phyloP scores from a whole-genome alignment of 2,888 invertebrate species.

The Sinhomidia bicolor region DNA sequence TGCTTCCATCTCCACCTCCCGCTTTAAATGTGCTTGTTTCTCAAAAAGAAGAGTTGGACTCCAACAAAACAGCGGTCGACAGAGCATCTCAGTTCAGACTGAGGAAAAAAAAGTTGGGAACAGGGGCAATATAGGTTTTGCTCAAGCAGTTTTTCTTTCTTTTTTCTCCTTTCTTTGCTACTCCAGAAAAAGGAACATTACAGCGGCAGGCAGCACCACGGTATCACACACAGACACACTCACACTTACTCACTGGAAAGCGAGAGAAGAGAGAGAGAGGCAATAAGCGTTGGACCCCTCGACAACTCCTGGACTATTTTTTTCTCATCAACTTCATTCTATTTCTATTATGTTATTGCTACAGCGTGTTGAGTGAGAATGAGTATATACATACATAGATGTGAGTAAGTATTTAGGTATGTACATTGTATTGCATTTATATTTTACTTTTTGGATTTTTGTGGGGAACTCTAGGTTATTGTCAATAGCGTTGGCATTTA shows the following conservation, averaged over 20 bases:
- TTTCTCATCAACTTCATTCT: constrained; percentile 53
- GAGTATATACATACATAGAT: background rate
- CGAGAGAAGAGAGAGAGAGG: background rate
- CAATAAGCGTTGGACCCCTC: constrained; percentile 51
- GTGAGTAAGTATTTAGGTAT: no score
- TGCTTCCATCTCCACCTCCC: no score
- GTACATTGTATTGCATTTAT: background rate
- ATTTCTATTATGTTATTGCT: constrained; percentile 48
- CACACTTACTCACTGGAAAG: background rate
- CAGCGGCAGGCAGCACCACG: background rate
- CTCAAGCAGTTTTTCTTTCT: constrained; percentile 15
- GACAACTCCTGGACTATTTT: constrained; percentile 58
- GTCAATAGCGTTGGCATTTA: constrained; percentile 7
- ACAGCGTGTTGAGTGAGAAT: background rate
- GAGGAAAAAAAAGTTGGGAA: constrained; percentile 49
- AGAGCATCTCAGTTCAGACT: constrained; percentile 63
- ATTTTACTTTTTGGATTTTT: background rate
- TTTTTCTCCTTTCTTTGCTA: background rate
- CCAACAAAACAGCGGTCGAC: constrained; percentile 55
- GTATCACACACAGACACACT: constrained; percentile 34
- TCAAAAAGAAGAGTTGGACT: constrained; percentile 31
- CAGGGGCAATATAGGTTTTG: constrained; percentile 64
- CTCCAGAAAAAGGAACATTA: constrained; percentile 15
- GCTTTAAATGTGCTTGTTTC: constrained; percentile 42
- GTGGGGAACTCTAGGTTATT: constrained; percentile 41